A percentile compares a stretch with the other conserved stretches of the same genome.
Evolutionary conservation across 2,888 invertebrate genomes (phyloP).

Genomic region (Diadegma fenestrale): DNA sequence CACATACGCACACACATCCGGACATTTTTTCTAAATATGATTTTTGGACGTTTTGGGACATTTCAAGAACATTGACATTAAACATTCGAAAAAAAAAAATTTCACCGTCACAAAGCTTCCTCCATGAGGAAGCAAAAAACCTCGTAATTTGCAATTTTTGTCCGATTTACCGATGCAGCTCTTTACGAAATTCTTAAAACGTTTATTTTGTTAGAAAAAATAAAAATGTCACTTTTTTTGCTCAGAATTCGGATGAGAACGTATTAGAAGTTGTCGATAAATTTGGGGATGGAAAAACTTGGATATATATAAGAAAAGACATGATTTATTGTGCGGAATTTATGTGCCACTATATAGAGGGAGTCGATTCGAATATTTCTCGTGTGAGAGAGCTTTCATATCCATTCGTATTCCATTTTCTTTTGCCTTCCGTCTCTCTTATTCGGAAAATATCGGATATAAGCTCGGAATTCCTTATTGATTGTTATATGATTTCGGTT

Average conservation of each 20-base stretch:
- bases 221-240: not conserved
- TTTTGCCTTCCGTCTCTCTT: slow-evolving; percentile 12
- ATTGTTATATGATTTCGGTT: slow-evolving; percentile 76
- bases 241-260: not conserved
- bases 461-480: slow-evolving; percentile 75
- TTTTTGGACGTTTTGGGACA: no score
- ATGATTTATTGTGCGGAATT: slow-evolving; percentile 19
- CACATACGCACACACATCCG: no score
- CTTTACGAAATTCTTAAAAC: not conserved
- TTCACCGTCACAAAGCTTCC: no score
- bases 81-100: not conserved
- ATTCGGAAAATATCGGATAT: slow-evolving; percentile 68
- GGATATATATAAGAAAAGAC: not conserved
- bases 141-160: not conserved
- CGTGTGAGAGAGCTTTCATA: slow-evolving; percentile 31
- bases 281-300: not conserved
- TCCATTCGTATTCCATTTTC: slow-evolving; percentile 24
- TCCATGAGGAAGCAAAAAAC: not conserved
- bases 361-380: slow-evolving; percentile 22
- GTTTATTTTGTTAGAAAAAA: not conserved
- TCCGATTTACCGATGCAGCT: not conserved
- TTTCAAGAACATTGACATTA: no score
- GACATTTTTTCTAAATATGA: no score
- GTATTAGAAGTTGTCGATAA: not conserved
- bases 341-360: slow-evolving; percentile 39